Evolutionary conservation across 2,113 vertebrate genomes (phyloP).

Genomic region (Cromileptes altivelis): DNA sequence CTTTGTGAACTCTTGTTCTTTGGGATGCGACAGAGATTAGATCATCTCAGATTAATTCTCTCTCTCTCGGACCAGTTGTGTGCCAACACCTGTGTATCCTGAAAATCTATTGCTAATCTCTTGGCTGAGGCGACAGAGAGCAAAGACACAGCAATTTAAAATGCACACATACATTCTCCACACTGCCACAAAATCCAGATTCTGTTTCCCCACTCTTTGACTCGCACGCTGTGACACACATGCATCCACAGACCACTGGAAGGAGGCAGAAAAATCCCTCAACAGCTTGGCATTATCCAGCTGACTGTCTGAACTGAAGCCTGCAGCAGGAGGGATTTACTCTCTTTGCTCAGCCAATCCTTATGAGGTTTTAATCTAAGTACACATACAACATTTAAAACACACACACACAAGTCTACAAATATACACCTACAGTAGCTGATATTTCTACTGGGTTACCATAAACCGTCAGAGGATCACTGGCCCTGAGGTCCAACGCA

Average conservation of each 20-base stretch:
- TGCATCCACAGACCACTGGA: slow-evolving; percentile 29
- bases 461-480: slow-evolving; percentile 18
- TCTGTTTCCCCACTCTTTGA: slow-evolving; percentile 18
- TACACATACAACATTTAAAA: slow-evolving; percentile 41
- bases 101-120: slow-evolving; percentile 47
- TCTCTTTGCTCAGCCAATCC: slow-evolving; percentile 51
- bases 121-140: slow-evolving; percentile 24
- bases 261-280: slow-evolving; percentile 62
- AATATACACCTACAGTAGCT: background rate
- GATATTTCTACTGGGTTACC: slow-evolving; percentile 20
- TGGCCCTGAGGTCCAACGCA: slow-evolving; percentile 22
- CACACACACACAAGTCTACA: slow-evolving; percentile 23
- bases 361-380: slow-evolving; percentile 64
- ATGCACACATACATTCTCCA: slow-evolving; percentile 23
- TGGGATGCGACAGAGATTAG: slow-evolving; percentile 10
- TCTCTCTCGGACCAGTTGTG: slow-evolving; percentile 35
- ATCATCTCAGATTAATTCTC: slow-evolving; percentile 33
- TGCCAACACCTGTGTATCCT: slow-evolving; percentile 25
- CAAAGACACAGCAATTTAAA: slow-evolving; percentile 22
- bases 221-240: slow-evolving; percentile 36
- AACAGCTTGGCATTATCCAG: slow-evolving; percentile 68
- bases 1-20: slow-evolving; percentile 38
- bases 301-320: slow-evolving; percentile 65
- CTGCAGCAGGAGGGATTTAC: slow-evolving; percentile 70
- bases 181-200: slow-evolving; percentile 27